Evolutionary conservation across 1,140 invertebrate species (phyloP).

Genomic region (Brachystomella parvula): DNA sequence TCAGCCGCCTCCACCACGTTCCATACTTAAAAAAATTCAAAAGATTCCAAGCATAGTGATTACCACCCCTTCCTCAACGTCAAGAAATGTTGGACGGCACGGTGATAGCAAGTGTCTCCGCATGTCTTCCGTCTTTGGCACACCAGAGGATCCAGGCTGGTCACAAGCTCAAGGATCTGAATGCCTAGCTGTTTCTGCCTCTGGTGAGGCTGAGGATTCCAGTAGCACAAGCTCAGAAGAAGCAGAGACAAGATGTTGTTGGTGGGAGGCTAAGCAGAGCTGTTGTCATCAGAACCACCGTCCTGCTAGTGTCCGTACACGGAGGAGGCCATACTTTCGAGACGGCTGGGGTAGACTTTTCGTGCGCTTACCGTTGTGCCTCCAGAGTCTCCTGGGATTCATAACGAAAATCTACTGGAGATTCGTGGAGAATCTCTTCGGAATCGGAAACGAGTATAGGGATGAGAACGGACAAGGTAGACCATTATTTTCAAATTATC

Average conservation of each 20-base stretch:
- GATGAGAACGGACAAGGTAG: constrained; percentile 35
- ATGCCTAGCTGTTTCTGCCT: neutral
- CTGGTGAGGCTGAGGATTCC: constrained; percentile 9
- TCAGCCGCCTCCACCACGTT: neutral
- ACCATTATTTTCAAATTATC: neutral
- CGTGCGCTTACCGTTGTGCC: constrained; percentile 19
- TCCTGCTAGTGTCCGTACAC: neutral
- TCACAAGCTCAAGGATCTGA: neutral
- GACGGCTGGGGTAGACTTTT: constrained; percentile 16
- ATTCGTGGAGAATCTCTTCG: constrained; percentile 33
- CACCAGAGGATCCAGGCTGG: too few relatives aligned
- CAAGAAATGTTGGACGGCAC: neutral
- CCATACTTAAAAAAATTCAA: neutral
- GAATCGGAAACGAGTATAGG: constrained; percentile 29
- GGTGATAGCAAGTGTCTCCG: too few relatives aligned
- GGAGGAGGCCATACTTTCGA: constrained; percentile 14
- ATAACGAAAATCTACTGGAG: constrained; percentile 36
- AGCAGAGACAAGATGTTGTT: neutral
- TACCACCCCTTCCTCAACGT: neutral
- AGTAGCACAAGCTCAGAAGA: neutral
- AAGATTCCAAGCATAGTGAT: neutral
- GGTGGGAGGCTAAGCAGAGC: neutral
- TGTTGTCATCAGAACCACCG: neutral
- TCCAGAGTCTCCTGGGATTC: constrained; percentile 33
- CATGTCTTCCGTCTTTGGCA: too few relatives aligned